Conservation (phyloP, 2,888 invertebrate species). For the Xestia sexstrigata region DNA sequence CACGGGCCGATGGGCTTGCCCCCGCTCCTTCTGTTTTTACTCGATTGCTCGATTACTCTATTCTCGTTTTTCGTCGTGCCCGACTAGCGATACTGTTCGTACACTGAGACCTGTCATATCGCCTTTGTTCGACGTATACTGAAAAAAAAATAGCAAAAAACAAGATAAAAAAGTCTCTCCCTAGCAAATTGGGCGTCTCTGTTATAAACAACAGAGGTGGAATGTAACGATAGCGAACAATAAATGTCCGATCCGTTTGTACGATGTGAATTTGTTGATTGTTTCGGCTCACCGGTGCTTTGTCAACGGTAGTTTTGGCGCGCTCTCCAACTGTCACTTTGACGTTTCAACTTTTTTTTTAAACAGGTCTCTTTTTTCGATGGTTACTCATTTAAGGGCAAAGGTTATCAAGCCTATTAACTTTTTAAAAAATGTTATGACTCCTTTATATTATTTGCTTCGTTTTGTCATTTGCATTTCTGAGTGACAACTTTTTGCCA, state of each 20-base stretch:
- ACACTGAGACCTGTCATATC: constrained; percentile 89
- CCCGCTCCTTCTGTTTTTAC: constrained; percentile 86
- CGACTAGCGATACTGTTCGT: constrained; percentile 83
- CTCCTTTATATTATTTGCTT: constrained; percentile 4
- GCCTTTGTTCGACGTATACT: constrained; percentile 85
- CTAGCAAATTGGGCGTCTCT: constrained; percentile 90
- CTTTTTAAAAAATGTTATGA: constrained; percentile 23
- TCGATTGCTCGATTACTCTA: constrained; percentile 87
- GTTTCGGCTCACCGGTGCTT: constrained; percentile 84
- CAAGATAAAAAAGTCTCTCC: constrained; percentile 82
- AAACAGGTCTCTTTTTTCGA: constrained; percentile 58
- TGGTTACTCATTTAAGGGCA: constrained; percentile 68
- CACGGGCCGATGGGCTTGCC: constrained; percentile 83
- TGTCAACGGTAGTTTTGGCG: constrained; percentile 86
- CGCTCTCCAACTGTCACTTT: constrained; percentile 82
- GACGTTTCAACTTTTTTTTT: constrained; percentile 77
- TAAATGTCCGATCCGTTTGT: constrained; percentile 88
- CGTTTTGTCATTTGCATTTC: constrained; percentile 14
- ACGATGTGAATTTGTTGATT: constrained; percentile 87
- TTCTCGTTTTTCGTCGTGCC: constrained; percentile 86
- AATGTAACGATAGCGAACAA: constrained; percentile 89
- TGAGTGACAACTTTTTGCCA: constrained; percentile 29
- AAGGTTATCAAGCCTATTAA: constrained; percentile 43
- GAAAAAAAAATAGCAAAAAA: constrained; percentile 83
- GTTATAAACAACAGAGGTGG: constrained; percentile 90